phyloP scores from a whole-genome alignment of 2,113 vertebrate genomes.

The Natator depressus region DNA sequence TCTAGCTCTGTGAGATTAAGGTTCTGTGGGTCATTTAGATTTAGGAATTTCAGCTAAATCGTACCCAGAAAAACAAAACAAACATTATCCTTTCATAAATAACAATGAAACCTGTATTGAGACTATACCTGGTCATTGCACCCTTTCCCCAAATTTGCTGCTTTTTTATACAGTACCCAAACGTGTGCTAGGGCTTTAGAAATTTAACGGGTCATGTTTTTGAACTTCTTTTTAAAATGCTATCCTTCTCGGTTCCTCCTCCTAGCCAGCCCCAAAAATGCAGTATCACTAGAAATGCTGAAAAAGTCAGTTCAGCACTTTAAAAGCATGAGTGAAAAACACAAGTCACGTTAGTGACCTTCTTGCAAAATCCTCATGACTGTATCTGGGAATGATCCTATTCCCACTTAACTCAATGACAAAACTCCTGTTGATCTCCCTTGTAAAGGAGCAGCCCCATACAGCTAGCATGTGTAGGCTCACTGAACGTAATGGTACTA shows the following conservation, averaged over 20 bases:
- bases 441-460: background rate
- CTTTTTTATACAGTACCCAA: constrained; percentile 10
- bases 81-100: background rate
- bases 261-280: constrained; percentile 3
- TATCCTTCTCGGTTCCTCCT: constrained; percentile 4
- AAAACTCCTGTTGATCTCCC: constrained; percentile 24
- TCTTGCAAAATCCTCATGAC: background rate
- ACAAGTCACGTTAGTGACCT: background rate
- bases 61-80: background rate
- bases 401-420: constrained; percentile 23
- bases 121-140: background rate
- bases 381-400: background rate
- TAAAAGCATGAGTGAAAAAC: background rate
- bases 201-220: constrained; percentile 13
- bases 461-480: background rate
- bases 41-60: constrained; percentile 27
- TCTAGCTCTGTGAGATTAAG: background rate
- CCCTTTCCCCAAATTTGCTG: background rate
- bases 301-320: background rate
- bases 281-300: background rate
- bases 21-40: background rate
- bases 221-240: constrained; percentile 27
- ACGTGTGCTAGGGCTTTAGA: background rate
- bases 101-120: background rate
- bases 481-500: background rate